Conservation (phyloP, 2,797 vertebrate genomes). For the Graptemys geographica region DNA sequence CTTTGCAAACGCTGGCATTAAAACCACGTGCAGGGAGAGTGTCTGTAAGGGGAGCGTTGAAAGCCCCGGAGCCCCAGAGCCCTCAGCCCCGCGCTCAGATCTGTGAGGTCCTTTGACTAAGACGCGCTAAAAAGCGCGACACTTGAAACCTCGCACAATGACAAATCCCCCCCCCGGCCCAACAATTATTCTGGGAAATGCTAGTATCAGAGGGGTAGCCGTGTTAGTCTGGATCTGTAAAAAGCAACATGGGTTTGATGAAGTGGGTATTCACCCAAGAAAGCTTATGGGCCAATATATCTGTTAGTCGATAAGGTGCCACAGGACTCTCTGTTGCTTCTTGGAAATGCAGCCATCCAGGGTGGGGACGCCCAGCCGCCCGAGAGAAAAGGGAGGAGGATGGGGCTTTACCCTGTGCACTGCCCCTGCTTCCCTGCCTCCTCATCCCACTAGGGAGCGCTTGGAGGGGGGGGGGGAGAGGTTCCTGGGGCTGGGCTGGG, state of each 20-base stretch:
- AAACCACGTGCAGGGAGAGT: background rate
- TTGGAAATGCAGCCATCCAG: slow-evolving; percentile 1
- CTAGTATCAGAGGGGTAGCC: too few species aligned
- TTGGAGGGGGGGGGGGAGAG: background rate
- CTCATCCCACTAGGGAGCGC: background rate
- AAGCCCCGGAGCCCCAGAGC: background rate
- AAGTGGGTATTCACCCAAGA: too few species aligned
- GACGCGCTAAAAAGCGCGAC: background rate
- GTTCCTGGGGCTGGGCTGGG: background rate
- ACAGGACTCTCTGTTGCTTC: too few species aligned
- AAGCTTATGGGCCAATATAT: too few species aligned
- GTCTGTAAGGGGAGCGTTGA: too few species aligned
- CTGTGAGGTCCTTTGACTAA: background rate
- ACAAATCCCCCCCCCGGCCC: slow-evolving; percentile 28
- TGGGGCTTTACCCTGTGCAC: background rate
- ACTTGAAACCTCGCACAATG: slow-evolving; percentile 37
- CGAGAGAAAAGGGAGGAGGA: rapidly evolving
- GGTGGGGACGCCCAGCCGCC: background rate
- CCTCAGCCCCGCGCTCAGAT: background rate
- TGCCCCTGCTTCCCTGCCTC: background rate
- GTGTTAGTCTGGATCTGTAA: too few species aligned
- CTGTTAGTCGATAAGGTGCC: too few species aligned
- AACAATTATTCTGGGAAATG: slow-evolving; percentile 37
- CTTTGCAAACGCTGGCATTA: slow-evolving; percentile 16
- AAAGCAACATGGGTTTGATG: too few species aligned